Base-by-base conservation (phyloP, 2,797 vertebrate genomes). In the Babyrousa celebensis region DNA sequence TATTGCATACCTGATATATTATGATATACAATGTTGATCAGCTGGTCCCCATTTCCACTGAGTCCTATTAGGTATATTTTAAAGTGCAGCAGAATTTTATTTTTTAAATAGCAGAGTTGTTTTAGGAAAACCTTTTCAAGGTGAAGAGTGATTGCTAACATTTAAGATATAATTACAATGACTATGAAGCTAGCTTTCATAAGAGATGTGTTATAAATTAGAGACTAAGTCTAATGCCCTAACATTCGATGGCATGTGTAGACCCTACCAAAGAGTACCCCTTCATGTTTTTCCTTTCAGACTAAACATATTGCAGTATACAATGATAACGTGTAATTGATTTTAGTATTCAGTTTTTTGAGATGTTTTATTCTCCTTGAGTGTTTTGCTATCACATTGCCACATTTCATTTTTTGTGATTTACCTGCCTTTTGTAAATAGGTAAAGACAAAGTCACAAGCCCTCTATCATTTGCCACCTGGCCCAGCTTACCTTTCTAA, bases 21-120 rank as follows among this genome's bases (percentile, higher is more conserved):
- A 91, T 77, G 80, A 96, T 92, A 75, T 94, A 15, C 83, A 97
- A 89, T 86, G 91, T 85, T 91, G 75, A 4, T 91, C 96, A 97
- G 93, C 89, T 97, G 95, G 96, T 97, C 43, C 43, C 95, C 75
- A 91, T 97, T 94, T 95, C 93, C 72, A 89, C 27, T 88, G 83
- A 93, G 93, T 78, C 71, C 36, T 88, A 94, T 48, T 21, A 95
- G 36, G 15, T 96, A n/a, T 36, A 86, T 91, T 92, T 92, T 95
- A 85, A 95, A 96, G 43, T 7, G 5, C 10, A 94, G 54, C 79
- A 96, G 43, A 94, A 71, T 75, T 65, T 70, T 71, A 10, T 36
- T 65, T 20, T 65, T 52, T 21, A 11, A 72, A 11, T 6, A 94
- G 48, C 65, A 97, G n/a, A 62, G 36, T 52, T 95, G 23, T 75